These are phyloP conservation scores for Indri indri DNA, from an alignment of 2,113 vertebrate genomes.

Conservation along the genomic window DNA sequence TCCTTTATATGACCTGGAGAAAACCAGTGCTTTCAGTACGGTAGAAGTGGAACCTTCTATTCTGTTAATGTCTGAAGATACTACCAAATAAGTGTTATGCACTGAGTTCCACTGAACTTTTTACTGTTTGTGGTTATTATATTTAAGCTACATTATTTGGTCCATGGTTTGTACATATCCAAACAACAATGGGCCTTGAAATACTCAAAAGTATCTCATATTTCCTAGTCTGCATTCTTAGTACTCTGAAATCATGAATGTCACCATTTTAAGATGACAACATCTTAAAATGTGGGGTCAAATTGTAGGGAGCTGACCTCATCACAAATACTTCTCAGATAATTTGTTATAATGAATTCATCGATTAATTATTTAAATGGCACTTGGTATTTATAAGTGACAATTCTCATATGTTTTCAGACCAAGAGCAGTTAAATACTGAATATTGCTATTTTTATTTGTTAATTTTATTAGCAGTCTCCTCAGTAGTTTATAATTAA, in stretches of 20 bases:
- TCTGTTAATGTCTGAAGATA: background rate
- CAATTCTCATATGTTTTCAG: slow-evolving; percentile 37
- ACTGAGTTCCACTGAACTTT: background rate
- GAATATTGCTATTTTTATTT: slow-evolving; percentile 13
- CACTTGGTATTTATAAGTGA: slow-evolving; percentile 49
- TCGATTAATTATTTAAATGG: slow-evolving; percentile 52
- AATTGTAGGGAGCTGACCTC: background rate
- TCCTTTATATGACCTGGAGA: background rate
- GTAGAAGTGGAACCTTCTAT: background rate
- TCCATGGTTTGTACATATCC: background rate
- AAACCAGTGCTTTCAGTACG: background rate
- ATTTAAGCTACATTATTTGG: background rate
- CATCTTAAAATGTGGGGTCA: slow-evolving; percentile 32
- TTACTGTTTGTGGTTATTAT: background rate
- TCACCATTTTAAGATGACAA: slow-evolving; percentile 13
- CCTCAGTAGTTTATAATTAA: slow-evolving; percentile 48
- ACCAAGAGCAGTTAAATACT: slow-evolving; percentile 11
- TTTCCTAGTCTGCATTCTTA: background rate
- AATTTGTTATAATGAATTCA: background rate
- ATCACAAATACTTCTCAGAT: slow-evolving; percentile 47
- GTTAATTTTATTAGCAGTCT: slow-evolving; percentile 42
- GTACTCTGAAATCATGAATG: background rate
- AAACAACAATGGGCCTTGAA: background rate
- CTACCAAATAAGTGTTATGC: background rate
- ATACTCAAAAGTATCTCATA: background rate